phyloP scores from a whole-genome alignment of 2,797 vertebrate genomes.

The Limnodromus scolopaceus region DNA sequence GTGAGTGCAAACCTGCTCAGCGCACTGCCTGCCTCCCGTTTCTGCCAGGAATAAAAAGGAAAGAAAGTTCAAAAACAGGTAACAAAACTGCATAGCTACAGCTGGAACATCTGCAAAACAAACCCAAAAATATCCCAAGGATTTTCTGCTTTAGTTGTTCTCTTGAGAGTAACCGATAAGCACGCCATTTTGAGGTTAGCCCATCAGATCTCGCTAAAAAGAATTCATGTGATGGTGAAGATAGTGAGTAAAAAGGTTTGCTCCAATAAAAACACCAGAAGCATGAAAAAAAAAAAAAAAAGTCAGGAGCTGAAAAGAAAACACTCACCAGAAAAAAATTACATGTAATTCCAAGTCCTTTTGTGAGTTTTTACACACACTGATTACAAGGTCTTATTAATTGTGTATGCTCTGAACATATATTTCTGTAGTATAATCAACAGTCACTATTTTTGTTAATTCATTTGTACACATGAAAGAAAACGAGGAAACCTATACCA shows the following conservation, averaged over 20 bases:
- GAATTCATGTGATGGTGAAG: not conserved
- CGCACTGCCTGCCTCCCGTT: not conserved
- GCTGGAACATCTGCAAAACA: not conserved
- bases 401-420: not conserved
- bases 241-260: not conserved
- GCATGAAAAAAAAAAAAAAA: not conserved
- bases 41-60: not conserved
- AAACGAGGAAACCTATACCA: not conserved
- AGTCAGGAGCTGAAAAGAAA: not conserved
- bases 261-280: not conserved
- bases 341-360: not conserved
- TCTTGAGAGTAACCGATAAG: not conserved
- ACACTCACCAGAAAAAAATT: not conserved
- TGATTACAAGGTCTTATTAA: not conserved
- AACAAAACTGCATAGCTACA: not conserved
- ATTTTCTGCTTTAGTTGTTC: not conserved
- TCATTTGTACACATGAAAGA: not conserved
- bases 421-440: not conserved
- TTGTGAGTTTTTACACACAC: not conserved
- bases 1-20: rapidly evolving
- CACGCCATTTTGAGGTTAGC: not conserved
- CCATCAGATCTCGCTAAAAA: not conserved
- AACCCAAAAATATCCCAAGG: not conserved
- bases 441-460: not conserved
- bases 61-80: not conserved